Percentiles rank a stretch among this genome's conserved stretches.
phyloP scores from a whole-genome alignment of 1,140 invertebrate species.

The Plodia interpunctella region DNA sequence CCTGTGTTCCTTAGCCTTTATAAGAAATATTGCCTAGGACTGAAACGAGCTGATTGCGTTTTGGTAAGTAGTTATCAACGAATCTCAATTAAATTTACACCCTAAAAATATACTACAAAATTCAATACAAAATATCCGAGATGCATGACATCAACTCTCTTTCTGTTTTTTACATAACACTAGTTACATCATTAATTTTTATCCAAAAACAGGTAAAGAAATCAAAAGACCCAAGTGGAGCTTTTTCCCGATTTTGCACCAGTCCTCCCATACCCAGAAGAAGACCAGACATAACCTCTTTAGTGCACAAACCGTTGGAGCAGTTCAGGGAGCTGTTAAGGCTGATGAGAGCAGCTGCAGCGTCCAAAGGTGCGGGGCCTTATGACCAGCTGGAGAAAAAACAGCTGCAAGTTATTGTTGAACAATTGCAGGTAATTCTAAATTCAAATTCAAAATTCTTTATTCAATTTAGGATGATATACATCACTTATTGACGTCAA shows the following conservation, averaged over 20 bases:
- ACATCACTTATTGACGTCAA: too few relatives aligned
- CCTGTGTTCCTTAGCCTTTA: constrained; percentile 84
- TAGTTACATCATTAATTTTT: too few relatives aligned
- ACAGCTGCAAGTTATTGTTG: constrained; percentile 66
- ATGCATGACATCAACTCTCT: too few relatives aligned
- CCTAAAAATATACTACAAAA: too few relatives aligned
- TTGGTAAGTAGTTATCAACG: too few relatives aligned
- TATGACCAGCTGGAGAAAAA: constrained; percentile 71
- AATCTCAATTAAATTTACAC: too few relatives aligned
- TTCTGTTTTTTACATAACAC: too few relatives aligned
- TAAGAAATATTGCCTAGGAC: constrained; percentile 87
- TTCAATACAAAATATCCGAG: too few relatives aligned
- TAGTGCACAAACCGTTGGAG: constrained; percentile 88
- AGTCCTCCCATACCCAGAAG: constrained; percentile 86
- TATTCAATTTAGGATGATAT: too few relatives aligned
- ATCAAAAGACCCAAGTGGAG: constrained; percentile 78
- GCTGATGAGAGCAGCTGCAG: constrained; percentile 67
- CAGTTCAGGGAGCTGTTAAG: constrained; percentile 75
- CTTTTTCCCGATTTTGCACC: constrained; percentile 84
- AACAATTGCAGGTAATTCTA: constrained; percentile 66
- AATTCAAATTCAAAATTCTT: too few relatives aligned
- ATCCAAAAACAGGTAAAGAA: constrained; percentile 72
- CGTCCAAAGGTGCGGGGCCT: constrained; percentile 53
- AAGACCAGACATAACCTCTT: constrained; percentile 88
- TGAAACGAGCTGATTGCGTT: constrained; percentile 89